Conservation (phyloP, 2,797 vertebrate species). For the Sternotherus odoratus region DNA sequence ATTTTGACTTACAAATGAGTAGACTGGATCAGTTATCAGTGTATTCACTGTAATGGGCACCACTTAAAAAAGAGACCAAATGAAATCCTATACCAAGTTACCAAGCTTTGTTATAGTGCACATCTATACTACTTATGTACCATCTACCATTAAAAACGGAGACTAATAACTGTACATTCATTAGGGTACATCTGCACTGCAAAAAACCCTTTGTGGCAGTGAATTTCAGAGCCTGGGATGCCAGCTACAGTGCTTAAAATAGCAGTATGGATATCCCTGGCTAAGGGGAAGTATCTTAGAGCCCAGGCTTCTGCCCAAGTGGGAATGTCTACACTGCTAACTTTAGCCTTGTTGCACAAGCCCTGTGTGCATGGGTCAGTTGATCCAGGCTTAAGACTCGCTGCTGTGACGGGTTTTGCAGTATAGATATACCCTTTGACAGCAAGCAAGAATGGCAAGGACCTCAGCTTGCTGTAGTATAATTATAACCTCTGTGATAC, state of each 20-base stretch:
- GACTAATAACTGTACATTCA: not conserved
- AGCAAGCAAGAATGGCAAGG: not conserved
- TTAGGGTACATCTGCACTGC: not conserved
- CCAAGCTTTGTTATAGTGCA: not conserved
- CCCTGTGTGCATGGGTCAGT: not conserved
- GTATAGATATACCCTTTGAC: not conserved
- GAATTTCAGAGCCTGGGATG: not conserved
- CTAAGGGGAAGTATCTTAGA: not conserved
- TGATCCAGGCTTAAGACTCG: not conserved
- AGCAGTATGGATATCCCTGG: not conserved
- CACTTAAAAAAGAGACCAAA: not conserved
- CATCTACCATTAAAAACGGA: not conserved
- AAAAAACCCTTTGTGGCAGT: not conserved
- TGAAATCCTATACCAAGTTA: not conserved
- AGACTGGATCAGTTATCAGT: not conserved
- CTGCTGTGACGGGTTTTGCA: not conserved
- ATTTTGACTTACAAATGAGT: not conserved
- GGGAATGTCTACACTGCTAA: not conserved
- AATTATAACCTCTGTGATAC: constrained; percentile 49
- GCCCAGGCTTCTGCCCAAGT: not conserved
- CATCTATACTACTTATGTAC: not conserved
- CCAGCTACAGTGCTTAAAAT: not conserved
- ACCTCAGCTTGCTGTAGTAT: not conserved
- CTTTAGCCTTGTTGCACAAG: not conserved
- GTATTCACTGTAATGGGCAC: not conserved